Evolutionary conservation across 2,888 invertebrate genomes (phyloP), one percentile per base, ranked within the genome.

Genomic region (Lasioglossum lativentre): DNA sequence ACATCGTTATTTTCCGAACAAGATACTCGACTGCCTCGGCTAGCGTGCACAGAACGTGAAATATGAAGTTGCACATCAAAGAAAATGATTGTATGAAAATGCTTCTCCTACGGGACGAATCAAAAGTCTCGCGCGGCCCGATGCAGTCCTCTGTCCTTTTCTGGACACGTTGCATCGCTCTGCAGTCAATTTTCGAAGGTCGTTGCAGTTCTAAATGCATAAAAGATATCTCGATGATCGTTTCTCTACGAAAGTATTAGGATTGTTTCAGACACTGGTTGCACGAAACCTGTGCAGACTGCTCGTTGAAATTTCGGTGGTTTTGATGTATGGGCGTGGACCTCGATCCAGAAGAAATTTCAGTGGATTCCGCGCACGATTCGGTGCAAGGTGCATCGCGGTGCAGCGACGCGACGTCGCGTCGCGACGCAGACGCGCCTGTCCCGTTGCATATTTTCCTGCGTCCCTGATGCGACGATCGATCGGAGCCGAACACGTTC

Each of bases 91-190:
- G 86, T 78, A 86, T 86, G 80, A 89, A 86, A 83, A 75, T 88
- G 86, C 38, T 84, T 89, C 71, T 90, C 85, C 85, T 84, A 85
- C 87, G 80, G 84, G 79, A 83, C 83, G 90, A 89, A 80, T 78
- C 85, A 83, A 90, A 90, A 89, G 82, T 87, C 86, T 80, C 89
- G 90, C 83, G 70, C 63, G 66, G 90, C 66, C 72, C 83, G 59
- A 73, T 34, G 79, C 30, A 52, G 70, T 23, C 52, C 23, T 52
- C 10, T 4, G 42, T 78, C 45, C 40, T 74, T 27, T 14, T 4
- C 14, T 12, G 59, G n/a, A n/a, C 27, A 16, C 59, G 27, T 27
- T 30, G 59, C 59, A 16, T 23, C 23, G 52, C 10, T 30, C 30
- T 30, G 5, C 12, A 63, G 14, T 63, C 14, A 30, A 30, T 63